A percentile compares a stretch with the other conserved stretches of the same genome.
These are phyloP conservation scores for Hirtodrosophila alboralis DNA, from an alignment of 2,888 invertebrate genomes.

Conservation along the genomic window DNA sequence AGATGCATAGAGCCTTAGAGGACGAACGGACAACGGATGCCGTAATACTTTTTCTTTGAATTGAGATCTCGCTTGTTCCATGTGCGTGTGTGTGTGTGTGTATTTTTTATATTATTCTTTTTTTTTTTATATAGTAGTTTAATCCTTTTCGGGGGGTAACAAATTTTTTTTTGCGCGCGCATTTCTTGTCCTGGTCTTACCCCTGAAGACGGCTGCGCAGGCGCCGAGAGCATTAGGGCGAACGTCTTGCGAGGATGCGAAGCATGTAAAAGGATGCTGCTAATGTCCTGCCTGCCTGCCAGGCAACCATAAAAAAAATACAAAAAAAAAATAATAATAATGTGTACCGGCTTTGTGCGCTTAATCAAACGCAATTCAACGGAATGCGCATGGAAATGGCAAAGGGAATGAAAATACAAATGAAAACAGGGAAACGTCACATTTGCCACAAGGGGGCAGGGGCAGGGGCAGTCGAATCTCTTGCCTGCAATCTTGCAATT, in stretches of 20 bases:
- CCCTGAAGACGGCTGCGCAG: slow-evolving; percentile 64
- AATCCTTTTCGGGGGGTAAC: slow-evolving; percentile 71
- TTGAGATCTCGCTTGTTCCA: slow-evolving; percentile 9
- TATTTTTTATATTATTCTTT: slow-evolving; percentile 3
- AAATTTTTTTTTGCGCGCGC: slow-evolving; percentile 70
- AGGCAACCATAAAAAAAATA: slow-evolving; percentile 21
- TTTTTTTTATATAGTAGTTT: slow-evolving; percentile 31
- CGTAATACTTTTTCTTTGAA: slow-evolving; percentile 47
- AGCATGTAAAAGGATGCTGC: slow-evolving; percentile 81
- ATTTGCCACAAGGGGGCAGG: slow-evolving; percentile 2
- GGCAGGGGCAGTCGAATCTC: not conserved
- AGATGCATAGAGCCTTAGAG: slow-evolving; percentile 20
- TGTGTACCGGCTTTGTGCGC: slow-evolving; percentile 56
- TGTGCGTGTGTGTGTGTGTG: slow-evolving; percentile 7
- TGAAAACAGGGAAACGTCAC: slow-evolving; percentile 10
- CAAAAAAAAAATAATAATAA: too few relatives aligned
- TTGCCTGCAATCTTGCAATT: slow-evolving; percentile 58
- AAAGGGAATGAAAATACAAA: slow-evolving; percentile 8
- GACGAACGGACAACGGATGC: slow-evolving; percentile 54
- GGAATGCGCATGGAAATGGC: slow-evolving; percentile 19
- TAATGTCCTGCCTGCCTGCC: slow-evolving; percentile 73
- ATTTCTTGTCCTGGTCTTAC: slow-evolving; percentile 54
- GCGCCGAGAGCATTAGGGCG: slow-evolving; percentile 47
- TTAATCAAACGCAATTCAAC: slow-evolving; percentile 69
- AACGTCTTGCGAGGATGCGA: slow-evolving; percentile 44